Percentiles rank a stretch among this genome's conserved stretches.
Conservation (phyloP, 2,113 vertebrate genomes). For the Channa argus region DNA sequence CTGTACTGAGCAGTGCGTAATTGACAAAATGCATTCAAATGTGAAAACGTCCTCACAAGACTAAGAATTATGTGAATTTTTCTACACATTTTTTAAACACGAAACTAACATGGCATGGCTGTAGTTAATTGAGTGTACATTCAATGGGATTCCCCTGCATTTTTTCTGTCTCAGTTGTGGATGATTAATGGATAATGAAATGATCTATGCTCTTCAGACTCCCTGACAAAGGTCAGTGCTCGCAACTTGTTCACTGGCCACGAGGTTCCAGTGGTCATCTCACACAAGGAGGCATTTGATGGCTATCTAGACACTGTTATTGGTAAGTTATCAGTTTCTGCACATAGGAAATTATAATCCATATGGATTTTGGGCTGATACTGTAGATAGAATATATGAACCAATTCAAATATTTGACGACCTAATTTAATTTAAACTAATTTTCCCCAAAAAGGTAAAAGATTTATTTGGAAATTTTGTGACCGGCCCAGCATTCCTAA, state of each 20-base stretch:
- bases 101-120: not conserved
- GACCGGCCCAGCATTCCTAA: not conserved
- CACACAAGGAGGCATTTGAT: conserved; percentile 82
- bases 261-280: conserved; percentile 92
- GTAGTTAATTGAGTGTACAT: conserved; percentile 22
- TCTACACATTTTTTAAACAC: conserved; percentile 2
- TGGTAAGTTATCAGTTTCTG: conserved; percentile 80
- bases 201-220: conserved; percentile 83
- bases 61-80: not conserved
- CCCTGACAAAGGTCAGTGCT: conserved; percentile 88
- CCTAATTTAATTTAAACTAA: no score
- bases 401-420: not conserved
- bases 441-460: no score
- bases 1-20: not conserved
- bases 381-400: not conserved
- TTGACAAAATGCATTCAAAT: not conserved
- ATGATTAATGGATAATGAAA: conserved; percentile 68
- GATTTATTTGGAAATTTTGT: no score
- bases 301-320: conserved; percentile 89
- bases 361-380: not conserved
- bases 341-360: not conserved
- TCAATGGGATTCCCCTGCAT: conserved; percentile 68
- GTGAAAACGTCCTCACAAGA: not conserved
- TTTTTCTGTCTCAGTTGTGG: conserved; percentile 27
- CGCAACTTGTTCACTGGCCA: conserved; percentile 88